Evolutionary conservation across 2,797 vertebrate genomes (phyloP).

Genomic region (Carduelis carduelis): DNA sequence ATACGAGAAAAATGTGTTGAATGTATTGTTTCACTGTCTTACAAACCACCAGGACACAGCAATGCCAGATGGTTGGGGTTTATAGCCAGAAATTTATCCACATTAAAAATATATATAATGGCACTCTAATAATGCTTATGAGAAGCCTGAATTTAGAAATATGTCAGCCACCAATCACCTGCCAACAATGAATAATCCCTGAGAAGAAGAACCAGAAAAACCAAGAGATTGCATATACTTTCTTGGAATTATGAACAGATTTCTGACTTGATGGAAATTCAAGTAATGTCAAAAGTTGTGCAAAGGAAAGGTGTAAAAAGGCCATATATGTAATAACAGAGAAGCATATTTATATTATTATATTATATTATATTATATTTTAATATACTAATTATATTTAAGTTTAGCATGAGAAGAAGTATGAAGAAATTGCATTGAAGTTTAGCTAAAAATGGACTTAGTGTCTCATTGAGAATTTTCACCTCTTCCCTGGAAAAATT

Average conservation of each 20-base stretch:
- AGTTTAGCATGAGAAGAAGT: neutral
- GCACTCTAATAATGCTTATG: neutral
- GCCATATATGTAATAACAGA: neutral
- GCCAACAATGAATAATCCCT: conserved; percentile 37
- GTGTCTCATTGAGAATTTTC: neutral
- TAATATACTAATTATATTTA: neutral
- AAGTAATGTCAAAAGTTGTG: conserved; percentile 23
- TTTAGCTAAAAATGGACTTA: conserved; percentile 1
- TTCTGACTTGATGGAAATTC: conserved; percentile 42
- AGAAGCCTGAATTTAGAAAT: conserved; percentile 42
- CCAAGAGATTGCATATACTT: neutral
- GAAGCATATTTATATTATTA: neutral
- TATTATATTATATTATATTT: neutral
- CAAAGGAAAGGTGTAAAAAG: conserved; percentile 32
- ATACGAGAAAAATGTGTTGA: neutral
- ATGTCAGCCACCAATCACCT: conserved; percentile 21
- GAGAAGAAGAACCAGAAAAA: conserved; percentile 49
- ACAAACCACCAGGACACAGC: neutral
- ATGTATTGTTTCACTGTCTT: conserved; percentile 7
- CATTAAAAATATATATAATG: conserved; percentile 35
- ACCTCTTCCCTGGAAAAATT: neutral
- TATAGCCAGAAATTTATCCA: conserved; percentile 14
- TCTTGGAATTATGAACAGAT: conserved; percentile 46
- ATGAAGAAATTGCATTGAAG: conserved; percentile 31
- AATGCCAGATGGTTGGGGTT: conserved; percentile 19